A percentile compares a stretch with the other conserved stretches of the same genome.
These are phyloP conservation scores for Limnephilus auricula DNA, from an alignment of 2,888 invertebrate genomes.

Conservation along the genomic window DNA sequence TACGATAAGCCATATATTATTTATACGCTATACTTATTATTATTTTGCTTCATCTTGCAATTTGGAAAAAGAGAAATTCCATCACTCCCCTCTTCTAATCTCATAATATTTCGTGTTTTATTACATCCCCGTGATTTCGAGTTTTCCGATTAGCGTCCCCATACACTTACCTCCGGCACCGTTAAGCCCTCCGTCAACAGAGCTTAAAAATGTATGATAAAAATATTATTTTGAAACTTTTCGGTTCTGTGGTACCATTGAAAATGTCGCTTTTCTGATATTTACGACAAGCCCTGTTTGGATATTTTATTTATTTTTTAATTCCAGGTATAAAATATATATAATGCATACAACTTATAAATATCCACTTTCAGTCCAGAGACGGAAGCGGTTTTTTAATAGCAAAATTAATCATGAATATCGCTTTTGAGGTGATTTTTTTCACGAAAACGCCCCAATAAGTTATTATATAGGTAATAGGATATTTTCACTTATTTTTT, in stretches of 20 bases:
- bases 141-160: not conserved
- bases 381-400: too few relatives aligned
- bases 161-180: not conserved
- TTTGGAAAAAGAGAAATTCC: not conserved
- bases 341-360: not conserved
- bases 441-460: too few relatives aligned
- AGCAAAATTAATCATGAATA: too few relatives aligned
- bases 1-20: too few relatives aligned
- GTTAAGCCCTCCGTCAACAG: not conserved
- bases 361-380: too few relatives aligned
- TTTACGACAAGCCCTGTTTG: not conserved
- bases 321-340: not conserved
- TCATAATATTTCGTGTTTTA: not conserved
- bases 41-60: not conserved
- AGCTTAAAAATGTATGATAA: not conserved
- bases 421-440: too few relatives aligned
- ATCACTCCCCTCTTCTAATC: not conserved
- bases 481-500: too few relatives aligned
- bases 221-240: not conserved
- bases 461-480: too few relatives aligned
- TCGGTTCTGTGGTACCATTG: not conserved
- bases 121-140: not conserved
- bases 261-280: not conserved
- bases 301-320: not conserved
- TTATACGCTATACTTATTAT: not conserved